Percentiles rank a stretch among this genome's conserved stretches.
These are phyloP conservation scores for Escarpia spicata DNA, from an alignment of 2,888 invertebrate genomes.

Conservation along the genomic window DNA sequence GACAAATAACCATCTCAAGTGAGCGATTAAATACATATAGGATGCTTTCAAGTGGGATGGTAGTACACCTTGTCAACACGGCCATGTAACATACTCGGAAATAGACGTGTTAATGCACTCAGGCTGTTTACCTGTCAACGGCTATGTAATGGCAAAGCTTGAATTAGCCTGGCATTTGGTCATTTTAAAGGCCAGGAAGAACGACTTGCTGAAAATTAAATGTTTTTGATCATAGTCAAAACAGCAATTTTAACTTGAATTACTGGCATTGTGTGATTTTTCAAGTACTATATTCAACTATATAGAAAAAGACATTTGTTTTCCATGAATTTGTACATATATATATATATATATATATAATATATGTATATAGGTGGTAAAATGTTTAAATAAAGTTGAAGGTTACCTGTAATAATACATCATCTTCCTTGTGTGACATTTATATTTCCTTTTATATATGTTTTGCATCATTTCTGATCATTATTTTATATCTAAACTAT, in stretches of 20 bases:
- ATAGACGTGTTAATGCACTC: not conserved
- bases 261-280: not conserved
- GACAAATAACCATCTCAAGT: slow-evolving; percentile 9
- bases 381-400: too few species aligned
- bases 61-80: not conserved
- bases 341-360: not conserved
- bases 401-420: too few species aligned
- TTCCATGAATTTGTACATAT: not conserved
- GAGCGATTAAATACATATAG: not conserved
- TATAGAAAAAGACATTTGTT: not conserved
- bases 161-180: not conserved
- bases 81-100: not conserved
- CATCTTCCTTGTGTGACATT: too few species aligned
- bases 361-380: too few species aligned
- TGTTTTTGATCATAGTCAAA: not conserved
- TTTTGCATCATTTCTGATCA: too few species aligned
- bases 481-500: too few species aligned
- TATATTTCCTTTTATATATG: too few species aligned
- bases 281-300: not conserved
- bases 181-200: not conserved
- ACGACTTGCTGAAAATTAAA: not conserved
- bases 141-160: not conserved
- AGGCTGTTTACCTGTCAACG: not conserved
- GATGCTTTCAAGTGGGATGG: not conserved
- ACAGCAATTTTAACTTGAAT: not conserved